Percentiles rank a stretch among this genome's conserved stretches.
Evolutionary conservation across 2,888 invertebrate genomes (phyloP).

Genomic region (Tetheella fluctuosa): DNA sequence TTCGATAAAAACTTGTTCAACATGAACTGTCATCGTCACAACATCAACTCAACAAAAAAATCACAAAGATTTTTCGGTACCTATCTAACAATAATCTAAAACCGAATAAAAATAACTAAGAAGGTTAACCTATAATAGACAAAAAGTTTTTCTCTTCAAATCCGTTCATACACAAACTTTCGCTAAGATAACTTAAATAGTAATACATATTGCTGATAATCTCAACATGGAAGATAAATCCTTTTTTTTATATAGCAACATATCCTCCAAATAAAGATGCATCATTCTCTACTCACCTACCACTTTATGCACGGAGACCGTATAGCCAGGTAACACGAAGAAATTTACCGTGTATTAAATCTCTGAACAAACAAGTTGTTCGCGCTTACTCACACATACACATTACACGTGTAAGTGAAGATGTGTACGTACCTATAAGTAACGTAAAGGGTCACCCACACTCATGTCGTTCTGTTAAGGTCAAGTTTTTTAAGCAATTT

Average conservation of each 20-base stretch:
- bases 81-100: too few relatives aligned
- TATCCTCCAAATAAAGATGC: conserved; percentile 6
- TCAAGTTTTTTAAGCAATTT: not conserved
- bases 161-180: too few relatives aligned
- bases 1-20: too few relatives aligned
- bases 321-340: conserved; percentile 74
- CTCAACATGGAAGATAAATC: too few relatives aligned
- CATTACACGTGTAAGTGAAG: conserved; percentile 16
- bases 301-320: conserved; percentile 42
- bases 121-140: too few relatives aligned
- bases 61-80: too few relatives aligned
- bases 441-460: not conserved
- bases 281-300: conserved; percentile 42
- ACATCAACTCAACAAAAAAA: too few relatives aligned
- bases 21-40: too few relatives aligned
- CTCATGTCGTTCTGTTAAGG: not conserved
- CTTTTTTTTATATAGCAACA: not conserved
- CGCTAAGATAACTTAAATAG: too few relatives aligned
- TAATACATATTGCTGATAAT: conserved; percentile 8
- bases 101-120: too few relatives aligned
- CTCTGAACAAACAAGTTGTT: conserved; percentile 84
- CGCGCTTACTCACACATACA: conserved; percentile 66
- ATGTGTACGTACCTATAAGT: conserved; percentile 4
- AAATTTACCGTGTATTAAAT: conserved; percentile 83
- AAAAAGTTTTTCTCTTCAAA: too few relatives aligned